A percentile compares a stretch with the other conserved stretches of the same genome.
Conservation (phyloP, 2,113 vertebrate species). For the Copsychus sechellarum region DNA sequence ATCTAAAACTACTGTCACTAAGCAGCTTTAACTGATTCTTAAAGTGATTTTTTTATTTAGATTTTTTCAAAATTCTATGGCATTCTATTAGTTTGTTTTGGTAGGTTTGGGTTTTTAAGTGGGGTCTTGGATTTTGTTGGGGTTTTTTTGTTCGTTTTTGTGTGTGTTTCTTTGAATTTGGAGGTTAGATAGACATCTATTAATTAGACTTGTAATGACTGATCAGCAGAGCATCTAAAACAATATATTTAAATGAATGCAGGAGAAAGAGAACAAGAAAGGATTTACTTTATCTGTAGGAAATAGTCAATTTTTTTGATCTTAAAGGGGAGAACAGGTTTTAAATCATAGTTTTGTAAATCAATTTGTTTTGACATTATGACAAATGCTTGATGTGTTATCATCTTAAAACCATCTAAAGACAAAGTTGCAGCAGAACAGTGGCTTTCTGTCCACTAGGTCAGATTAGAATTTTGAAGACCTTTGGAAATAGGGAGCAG, state of each 20-base stretch:
- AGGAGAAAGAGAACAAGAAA: not conserved
- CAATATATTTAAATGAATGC: not conserved
- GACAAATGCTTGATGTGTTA: not conserved
- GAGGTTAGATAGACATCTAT: not conserved
- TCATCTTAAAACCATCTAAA: not conserved
- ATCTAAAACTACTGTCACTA: not conserved
- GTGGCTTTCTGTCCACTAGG: not conserved
- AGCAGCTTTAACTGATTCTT: not conserved
- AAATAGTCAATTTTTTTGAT: not conserved
- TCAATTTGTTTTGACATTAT: not conserved
- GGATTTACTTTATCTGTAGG: not conserved
- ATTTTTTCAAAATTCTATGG: not conserved
- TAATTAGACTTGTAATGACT: not conserved
- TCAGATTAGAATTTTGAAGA: not conserved
- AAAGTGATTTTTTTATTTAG: not conserved
- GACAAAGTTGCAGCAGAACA: not conserved
- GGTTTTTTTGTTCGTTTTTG: not conserved
- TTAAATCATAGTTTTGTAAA: not conserved
- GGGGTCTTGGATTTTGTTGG: not conserved
- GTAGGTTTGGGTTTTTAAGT: not conserved
- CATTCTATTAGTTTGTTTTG: not conserved
- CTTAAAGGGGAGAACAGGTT: not conserved
- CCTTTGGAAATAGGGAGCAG: not conserved
- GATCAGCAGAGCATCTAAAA: not conserved
- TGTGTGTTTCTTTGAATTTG: not conserved